Conservation (phyloP, 1,140 invertebrate species). For the Heliconius eleuchia region DNA sequence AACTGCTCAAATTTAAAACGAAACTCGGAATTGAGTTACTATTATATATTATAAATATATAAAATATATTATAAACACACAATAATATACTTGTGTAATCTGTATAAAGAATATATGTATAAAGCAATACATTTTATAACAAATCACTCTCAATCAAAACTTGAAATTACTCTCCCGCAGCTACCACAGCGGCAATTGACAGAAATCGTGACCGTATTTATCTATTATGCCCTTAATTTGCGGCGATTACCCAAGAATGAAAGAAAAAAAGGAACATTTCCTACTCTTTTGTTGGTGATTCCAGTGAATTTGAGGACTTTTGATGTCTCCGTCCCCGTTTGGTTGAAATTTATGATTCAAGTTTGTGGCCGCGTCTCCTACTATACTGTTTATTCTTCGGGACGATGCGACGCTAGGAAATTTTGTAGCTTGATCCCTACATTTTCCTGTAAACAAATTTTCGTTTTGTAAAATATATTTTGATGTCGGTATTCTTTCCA, state of each 20-base stretch:
- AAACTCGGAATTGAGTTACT: no score
- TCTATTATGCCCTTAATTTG: conserved; percentile 74
- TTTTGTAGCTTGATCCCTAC: conserved; percentile 10
- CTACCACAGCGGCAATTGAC: conserved; percentile 59
- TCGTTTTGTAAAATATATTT: conserved; percentile 14
- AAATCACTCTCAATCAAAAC: conserved; percentile 45
- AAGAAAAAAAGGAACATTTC: conserved; percentile 57
- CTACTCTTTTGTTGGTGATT: conserved; percentile 59
- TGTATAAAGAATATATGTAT: not conserved
- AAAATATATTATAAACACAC: no score
- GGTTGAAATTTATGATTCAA: conserved; percentile 38
- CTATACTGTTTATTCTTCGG: conserved; percentile 27
- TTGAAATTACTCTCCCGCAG: conserved; percentile 44
- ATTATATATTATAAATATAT: no score
- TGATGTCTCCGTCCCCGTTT: conserved; percentile 32
- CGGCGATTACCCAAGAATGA: conserved; percentile 59
- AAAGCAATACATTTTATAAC: not conserved
- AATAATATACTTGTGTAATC: no score
- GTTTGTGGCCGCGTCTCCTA: conserved; percentile 32
- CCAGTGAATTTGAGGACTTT: conserved; percentile 55
- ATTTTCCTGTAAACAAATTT: conserved; percentile 23
- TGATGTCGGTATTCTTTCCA: not conserved
- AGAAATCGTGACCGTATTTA: conserved; percentile 69
- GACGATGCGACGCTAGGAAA: conserved; percentile 5
- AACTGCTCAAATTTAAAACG: no score